These are phyloP conservation scores for Diogma glabrata DNA, from an alignment of 2,888 invertebrate species.

Conservation along the genomic window DNA sequence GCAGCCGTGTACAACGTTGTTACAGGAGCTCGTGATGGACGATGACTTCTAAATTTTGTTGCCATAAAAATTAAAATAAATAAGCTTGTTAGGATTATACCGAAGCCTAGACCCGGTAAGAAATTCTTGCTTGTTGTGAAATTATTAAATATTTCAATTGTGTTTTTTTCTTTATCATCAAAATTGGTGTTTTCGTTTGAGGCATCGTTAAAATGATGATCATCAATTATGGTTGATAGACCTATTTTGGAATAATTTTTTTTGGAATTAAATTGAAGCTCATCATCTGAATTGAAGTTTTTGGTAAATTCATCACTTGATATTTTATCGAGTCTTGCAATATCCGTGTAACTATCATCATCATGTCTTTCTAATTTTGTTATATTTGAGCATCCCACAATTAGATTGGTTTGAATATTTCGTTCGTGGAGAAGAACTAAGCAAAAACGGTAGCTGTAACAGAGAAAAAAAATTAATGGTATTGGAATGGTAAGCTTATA, in stretches of 20 bases:
- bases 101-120: conserved; percentile 32
- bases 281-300: conserved; percentile 2
- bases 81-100: conserved; percentile 33
- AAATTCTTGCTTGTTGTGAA: conserved; percentile 29
- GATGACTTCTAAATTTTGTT: conserved; percentile 45
- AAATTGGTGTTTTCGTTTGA: too few species aligned
- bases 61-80: conserved; percentile 51
- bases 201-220: too few species aligned
- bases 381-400: conserved; percentile 35
- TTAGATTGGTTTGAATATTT: conserved; percentile 29
- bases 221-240: too few species aligned
- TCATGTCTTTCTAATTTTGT: conserved; percentile 27
- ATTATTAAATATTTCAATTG: conserved; percentile 27
- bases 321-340: conserved; percentile 14
- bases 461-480: too few species aligned
- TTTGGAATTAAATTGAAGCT: not conserved
- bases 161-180: conserved; percentile 4
- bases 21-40: conserved; percentile 40
- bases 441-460: conserved; percentile 39
- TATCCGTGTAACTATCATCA: conserved; percentile 7
- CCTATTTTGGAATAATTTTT: conserved; percentile 4
- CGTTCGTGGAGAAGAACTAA: conserved; percentile 33
- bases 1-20: conserved; percentile 55
- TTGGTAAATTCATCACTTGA: conserved; percentile 12
- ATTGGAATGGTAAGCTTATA: too few species aligned